Evolutionary conservation across 1,140 invertebrate genomes (phyloP).

Genomic region (Tenebrio molitor): DNA sequence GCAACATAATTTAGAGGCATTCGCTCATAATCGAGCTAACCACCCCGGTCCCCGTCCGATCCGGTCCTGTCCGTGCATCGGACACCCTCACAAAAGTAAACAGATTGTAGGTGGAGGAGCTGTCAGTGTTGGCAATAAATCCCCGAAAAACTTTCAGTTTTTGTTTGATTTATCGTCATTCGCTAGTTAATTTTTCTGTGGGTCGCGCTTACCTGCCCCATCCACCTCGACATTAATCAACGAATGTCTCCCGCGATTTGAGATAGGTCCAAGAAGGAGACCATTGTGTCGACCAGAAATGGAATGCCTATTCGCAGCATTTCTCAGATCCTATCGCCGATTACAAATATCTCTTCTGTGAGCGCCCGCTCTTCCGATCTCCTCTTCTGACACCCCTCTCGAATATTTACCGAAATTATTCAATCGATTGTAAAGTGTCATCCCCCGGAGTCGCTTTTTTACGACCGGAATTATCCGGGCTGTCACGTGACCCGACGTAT

Average conservation of each 20-base stretch:
- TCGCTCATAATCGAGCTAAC: constrained; percentile 18
- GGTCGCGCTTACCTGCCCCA: constrained; percentile 48
- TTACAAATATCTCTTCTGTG: constrained; percentile 9
- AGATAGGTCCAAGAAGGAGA: constrained; percentile 45
- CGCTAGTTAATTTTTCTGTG: constrained; percentile 52
- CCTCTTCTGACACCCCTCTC: constrained; percentile 2
- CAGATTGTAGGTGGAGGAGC: constrained; percentile 56
- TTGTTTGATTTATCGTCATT: constrained; percentile 59
- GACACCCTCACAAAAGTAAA: constrained; percentile 53
- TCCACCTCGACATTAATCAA: constrained; percentile 52
- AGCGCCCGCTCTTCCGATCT: constrained; percentile 22
- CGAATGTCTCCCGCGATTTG: constrained; percentile 51
- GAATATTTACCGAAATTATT: constrained; percentile 16
- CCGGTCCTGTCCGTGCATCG: constrained; percentile 28
- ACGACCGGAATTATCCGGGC: background rate
- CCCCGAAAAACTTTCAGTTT: constrained; percentile 57
- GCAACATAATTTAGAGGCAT: constrained; percentile 33
- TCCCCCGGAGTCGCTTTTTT: background rate
- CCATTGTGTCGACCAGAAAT: constrained; percentile 21
- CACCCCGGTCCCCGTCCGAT: background rate
- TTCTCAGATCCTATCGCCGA: constrained; percentile 24
- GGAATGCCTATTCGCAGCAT: constrained; percentile 44
- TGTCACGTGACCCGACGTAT: background rate
- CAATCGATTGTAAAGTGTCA: constrained; percentile 22
- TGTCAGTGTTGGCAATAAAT: constrained; percentile 57